Evolutionary conservation across 2,797 vertebrate species (phyloP).

Genomic region (Myripristis murdjan): DNA sequence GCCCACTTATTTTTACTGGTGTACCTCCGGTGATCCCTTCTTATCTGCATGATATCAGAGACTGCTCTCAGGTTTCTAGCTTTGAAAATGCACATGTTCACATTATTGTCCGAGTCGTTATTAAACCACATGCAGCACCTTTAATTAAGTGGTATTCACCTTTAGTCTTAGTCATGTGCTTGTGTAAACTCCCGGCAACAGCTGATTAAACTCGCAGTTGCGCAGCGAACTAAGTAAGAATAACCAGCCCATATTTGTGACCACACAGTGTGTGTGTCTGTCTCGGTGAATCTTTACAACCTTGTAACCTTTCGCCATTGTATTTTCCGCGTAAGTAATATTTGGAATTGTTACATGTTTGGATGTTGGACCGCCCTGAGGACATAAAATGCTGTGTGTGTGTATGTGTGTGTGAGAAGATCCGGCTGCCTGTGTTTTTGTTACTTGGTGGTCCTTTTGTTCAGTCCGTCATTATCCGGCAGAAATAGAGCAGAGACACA

Average conservation of each 20-base stretch:
- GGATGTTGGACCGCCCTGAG: slow-evolving; percentile 7
- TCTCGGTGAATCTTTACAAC: slow-evolving; percentile 25
- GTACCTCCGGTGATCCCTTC: no score
- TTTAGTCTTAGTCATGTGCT: neutral
- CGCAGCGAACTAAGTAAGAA: neutral
- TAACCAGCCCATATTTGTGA: slow-evolving; percentile 6
- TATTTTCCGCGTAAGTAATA: slow-evolving; percentile 1
- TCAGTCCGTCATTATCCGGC: slow-evolving; percentile 70
- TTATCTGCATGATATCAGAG: no score
- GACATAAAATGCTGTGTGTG: slow-evolving; percentile 27
- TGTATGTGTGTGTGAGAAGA: slow-evolving; percentile 38
- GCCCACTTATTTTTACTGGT: no score
- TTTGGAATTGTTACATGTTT: slow-evolving; percentile 18
- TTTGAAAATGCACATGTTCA: no score
- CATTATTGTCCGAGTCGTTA: neutral
- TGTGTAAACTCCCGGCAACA: neutral
- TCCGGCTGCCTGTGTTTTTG: slow-evolving; percentile 49
- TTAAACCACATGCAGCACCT: no score
- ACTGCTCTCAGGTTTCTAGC: no score
- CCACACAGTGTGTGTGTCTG: neutral
- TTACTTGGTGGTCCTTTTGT: slow-evolving; percentile 72
- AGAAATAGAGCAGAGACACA: slow-evolving; percentile 57
- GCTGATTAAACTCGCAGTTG: neutral
- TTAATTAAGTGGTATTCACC: neutral
- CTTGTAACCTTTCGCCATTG: neutral